Evolutionary conservation across 2,888 invertebrate genomes (phyloP), one percentile per base, ranked within the genome.

Genomic region (Podotricha telesiphe): DNA sequence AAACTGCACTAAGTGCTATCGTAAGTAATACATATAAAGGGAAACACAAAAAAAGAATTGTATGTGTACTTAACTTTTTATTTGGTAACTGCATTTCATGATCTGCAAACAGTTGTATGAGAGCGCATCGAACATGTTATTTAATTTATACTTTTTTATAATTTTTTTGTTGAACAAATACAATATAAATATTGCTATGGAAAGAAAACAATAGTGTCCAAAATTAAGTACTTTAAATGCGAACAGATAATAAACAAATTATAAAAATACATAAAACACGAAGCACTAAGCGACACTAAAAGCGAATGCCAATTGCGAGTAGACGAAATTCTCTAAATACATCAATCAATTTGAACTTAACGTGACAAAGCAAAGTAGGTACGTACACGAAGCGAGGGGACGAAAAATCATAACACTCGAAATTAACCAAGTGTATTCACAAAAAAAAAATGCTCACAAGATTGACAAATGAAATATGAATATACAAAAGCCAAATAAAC

Each of bases 41-140:
- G 58, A 48, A 63, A 55, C 47, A 68, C 62, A 65, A 65, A 63
- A 73, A 71, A 61, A 64, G 55, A 65, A 37, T 40, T 64, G 40
- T 48, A 47, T 61, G 47, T 63, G 62, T 72, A 68, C 66, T 71
- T 71, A 71, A 67, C 66, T 69, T 55, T 69, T 69, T 73, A 73
- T 73, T 72, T 89, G 91, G 91, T 91, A 91, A 91, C 89, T 88
- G 88, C 85, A 86, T 88, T 83, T 85, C 78, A 76, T 75, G 85
- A 86, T 85, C 83, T 82, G 82, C 79, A 83, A 65, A 86, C 82
- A 86, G 85, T 82, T 82, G 70, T 79, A 82, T 82, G 82, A 82
- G 77, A 55, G 28, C 40, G 66, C 19, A 51, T 22, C 17, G 20
- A 47, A 28, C 15, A 42, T 51, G 13, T 50, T 15, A 48, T 34